Base-by-base conservation (phyloP, 2,888 invertebrate genomes). In the Megastigmus dorsalis region DNA sequence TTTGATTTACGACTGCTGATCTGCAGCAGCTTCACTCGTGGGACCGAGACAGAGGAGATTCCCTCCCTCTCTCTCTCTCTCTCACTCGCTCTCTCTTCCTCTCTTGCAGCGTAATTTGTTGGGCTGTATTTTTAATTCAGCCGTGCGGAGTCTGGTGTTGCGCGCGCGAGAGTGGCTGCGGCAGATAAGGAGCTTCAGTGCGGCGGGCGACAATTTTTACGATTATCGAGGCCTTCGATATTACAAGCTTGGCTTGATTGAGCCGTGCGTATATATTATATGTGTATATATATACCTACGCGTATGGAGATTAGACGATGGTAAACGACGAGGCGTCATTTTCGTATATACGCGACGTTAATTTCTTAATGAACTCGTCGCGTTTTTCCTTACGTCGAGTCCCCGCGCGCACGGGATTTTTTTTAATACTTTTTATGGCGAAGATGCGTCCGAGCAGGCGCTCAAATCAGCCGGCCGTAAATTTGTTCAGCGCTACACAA, bases 1-100 rank as follows among this genome's bases (percentile, higher is more conserved):
- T 68, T 79, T 83, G 83, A 84, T 84, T 83, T 83, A 84, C 80
- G 78, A 71, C 74, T 26, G 71, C 26, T 13, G 70, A 62, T 70
- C 74, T 26, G 71, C 26, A 9, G 70, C 54, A 63, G 70, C 30
- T 23, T 23, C 63, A 18, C 38, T 45, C 62, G 62, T 48, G 50
- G 62, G 62, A 63, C 48, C 62, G 23, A 10, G 38, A n/a, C n/a
- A n/a, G n/a, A n/a, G n/a, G n/a, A n/a, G n/a, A n/a, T n/a, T n/a
- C n/a, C n/a, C n/a, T n/a, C n/a, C n/a, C n/a, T n/a, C n/a, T n/a
- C n/a, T n/a, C n/a, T n/a, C n/a, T n/a, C n/a, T n/a, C n/a, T n/a
- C n/a, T n/a, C n/a, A n/a, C n/a, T n/a, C n/a, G n/a, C n/a, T n/a
- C n/a, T n/a, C n/a, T n/a, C n/a, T n/a, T n/a, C n/a, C n/a, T n/a